Conservation (phyloP, 2,113 vertebrate genomes). For the Ophiodon elongatus region DNA sequence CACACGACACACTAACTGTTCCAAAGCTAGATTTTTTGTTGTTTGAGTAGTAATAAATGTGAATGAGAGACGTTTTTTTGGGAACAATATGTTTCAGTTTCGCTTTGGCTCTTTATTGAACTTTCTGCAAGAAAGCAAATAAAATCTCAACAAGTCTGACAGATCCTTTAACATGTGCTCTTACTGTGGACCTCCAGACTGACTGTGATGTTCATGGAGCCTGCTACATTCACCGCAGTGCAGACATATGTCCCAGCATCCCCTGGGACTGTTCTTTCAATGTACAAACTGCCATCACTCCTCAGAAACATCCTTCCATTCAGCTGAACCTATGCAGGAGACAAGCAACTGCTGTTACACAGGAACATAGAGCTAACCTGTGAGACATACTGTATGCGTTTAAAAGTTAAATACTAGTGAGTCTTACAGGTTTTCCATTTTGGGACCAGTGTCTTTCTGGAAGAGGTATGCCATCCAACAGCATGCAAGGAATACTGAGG, state of each 20-base stretch:
- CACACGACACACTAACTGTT: neutral
- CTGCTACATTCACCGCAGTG: slow-evolving; percentile 86
- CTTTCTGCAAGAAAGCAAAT: neutral
- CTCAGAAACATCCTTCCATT: slow-evolving; percentile 77
- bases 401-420: neutral
- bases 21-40: neutral
- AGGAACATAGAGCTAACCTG: neutral
- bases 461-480: slow-evolving; percentile 88
- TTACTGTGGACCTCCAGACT: slow-evolving; percentile 88
- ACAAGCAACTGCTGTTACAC: neutral
- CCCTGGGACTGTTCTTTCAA: slow-evolving; percentile 77
- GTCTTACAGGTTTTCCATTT: slow-evolving; percentile 84
- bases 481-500: slow-evolving; percentile 87
- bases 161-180: slow-evolving; percentile 42
- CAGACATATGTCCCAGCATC: slow-evolving; percentile 89
- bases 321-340: slow-evolving; percentile 77
- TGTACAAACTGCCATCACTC: slow-evolving; percentile 90
- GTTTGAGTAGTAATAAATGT: neutral
- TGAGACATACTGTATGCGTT: neutral
- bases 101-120: neutral
- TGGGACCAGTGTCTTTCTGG: slow-evolving; percentile 90
- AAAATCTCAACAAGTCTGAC: neutral
- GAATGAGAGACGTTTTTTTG: neutral
- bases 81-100: neutral
- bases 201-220: slow-evolving; percentile 84